A percentile compares a stretch with the other conserved stretches of the same genome.
phyloP scores from a whole-genome alignment of 35 echinoderm and acorn worm species.

The Patiria miniata region DNA sequence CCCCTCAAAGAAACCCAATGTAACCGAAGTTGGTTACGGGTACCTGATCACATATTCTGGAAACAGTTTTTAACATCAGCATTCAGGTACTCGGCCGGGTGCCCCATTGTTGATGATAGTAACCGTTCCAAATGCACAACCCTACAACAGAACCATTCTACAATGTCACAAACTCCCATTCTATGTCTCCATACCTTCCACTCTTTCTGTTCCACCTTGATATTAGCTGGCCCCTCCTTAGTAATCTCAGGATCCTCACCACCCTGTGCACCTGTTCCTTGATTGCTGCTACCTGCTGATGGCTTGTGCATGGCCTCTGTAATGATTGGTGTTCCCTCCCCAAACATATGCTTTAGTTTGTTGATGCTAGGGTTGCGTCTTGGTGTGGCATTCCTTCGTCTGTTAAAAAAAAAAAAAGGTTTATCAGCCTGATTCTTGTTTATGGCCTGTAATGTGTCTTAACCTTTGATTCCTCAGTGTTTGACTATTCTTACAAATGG shows the following conservation, averaged over 20 bases:
- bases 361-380: constrained; percentile 75
- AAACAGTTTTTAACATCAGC: too few relatives aligned
- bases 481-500: too few relatives aligned
- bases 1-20: too few relatives aligned
- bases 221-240: constrained; percentile 75
- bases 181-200: constrained; percentile 48
- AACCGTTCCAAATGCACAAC: too few relatives aligned
- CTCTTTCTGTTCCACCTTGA: constrained; percentile 88
- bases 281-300: background rate
- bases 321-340: constrained; percentile 65
- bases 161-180: too few relatives aligned
- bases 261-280: background rate
- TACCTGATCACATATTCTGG: too few relatives aligned
- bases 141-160: too few relatives aligned
- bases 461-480: too few relatives aligned
- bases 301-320: constrained; percentile 42
- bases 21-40: too few relatives aligned
- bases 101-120: too few relatives aligned
- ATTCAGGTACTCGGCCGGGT: too few relatives aligned
- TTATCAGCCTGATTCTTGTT: background rate
- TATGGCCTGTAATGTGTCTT: too few relatives aligned
- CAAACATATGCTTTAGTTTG: constrained; percentile 78
- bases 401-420: background rate
- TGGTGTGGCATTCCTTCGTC: constrained; percentile 32
- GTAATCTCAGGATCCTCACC: constrained; percentile 41